phyloP scores from a whole-genome alignment of 1,140 invertebrate genomes.

The Antheraea mylitta region DNA sequence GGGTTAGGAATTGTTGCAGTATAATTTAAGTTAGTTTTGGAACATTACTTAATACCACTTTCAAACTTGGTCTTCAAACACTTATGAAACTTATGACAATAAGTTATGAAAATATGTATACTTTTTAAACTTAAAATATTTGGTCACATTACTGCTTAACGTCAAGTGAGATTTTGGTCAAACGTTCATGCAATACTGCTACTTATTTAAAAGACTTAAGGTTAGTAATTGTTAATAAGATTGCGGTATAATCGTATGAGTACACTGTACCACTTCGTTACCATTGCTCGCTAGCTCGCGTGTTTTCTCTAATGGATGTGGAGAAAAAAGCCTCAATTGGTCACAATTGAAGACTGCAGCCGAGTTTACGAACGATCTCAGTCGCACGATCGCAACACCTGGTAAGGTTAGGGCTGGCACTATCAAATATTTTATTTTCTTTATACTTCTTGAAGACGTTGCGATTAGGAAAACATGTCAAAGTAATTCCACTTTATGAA shows the following conservation, averaged over 20 bases:
- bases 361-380: slow-evolving; percentile 42
- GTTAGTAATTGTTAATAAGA: not conserved
- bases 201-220: not conserved
- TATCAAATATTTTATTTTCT: not conserved
- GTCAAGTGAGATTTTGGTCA: too few relatives aligned
- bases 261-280: slow-evolving; percentile 29
- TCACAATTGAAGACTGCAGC: slow-evolving; percentile 53
- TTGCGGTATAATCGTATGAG: slow-evolving; percentile 8
- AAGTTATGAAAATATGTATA: too few relatives aligned
- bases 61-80: too few relatives aligned
- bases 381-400: slow-evolving; percentile 57
- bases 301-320: slow-evolving; percentile 50
- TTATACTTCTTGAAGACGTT: too few relatives aligned
- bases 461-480: too few relatives aligned
- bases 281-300: slow-evolving; percentile 34
- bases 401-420: slow-evolving; percentile 32
- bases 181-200: not conserved
- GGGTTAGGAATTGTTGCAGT: too few relatives aligned
- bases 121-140: too few relatives aligned
- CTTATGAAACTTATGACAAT: too few relatives aligned
- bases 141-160: too few relatives aligned
- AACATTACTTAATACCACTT: too few relatives aligned
- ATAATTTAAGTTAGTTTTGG: too few relatives aligned
- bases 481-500: too few relatives aligned
- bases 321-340: slow-evolving; percentile 61